Base-by-base conservation (phyloP, 2,113 vertebrate genomes). In the Salvelinus sp. region DNA sequence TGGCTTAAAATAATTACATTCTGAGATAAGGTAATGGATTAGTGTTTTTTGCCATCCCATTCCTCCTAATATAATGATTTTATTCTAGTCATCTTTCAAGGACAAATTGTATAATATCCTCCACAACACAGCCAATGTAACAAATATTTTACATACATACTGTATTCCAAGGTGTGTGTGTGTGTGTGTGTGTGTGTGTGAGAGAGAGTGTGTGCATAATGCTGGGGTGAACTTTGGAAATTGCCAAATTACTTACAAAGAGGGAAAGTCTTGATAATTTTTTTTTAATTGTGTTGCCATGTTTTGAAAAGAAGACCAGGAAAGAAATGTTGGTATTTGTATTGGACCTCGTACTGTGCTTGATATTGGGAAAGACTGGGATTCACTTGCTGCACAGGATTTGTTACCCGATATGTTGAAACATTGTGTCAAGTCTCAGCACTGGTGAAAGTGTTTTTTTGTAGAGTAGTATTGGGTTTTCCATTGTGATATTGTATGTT, bases 371-470 rank as follows among this genome's bases (percentile, higher is more conserved):
- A 86, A 86, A 78, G 87, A 87, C 74, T 81, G 75, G 77, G 68
- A 82, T 82, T 84, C 68, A 82, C 81, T 82, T 79, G 86, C 78
- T 79, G 38, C 88, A 18, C 12, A 54, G 16, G 50, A 54, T 44
- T 44, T 74, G 64, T 86, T 81, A 73, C 70, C 67, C 71, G 73
- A 44, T 87, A 79, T 85, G 87, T 87, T 87, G 65, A 85, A 78
- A 69, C 70, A 76, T 91, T 91, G 83, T 44, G 38, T 44, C 9
- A 44, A 44, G 38, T 91, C 84, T 91, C 91, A 89, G 91, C 93
- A 94, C 94, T 95, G 93, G 93, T 93, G 91, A 93, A 93, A 88
- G 87, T 90, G 7, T 89, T 92, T 76, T 91, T 86, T 83, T 91
- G 91, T 94, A 93, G 38, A 44, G 91, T 74, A 77, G 74, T 86